Percentiles rank a stretch among this genome's conserved stretches.
Evolutionary conservation across 35 echinoderm and acorn worm genomes (phyloP).

Genomic region (Strongylocentrotus purpuratus): DNA sequence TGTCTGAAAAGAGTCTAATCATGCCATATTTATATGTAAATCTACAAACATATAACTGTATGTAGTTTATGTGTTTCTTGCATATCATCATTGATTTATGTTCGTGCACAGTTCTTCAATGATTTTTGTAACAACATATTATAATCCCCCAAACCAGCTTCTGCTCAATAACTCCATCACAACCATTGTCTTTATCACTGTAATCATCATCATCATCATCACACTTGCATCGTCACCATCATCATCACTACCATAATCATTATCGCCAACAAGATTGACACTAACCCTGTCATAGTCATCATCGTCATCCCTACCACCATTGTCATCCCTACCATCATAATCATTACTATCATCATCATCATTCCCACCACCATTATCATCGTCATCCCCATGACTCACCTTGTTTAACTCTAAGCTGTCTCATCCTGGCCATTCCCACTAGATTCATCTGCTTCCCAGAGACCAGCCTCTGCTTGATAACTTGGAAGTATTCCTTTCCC

Average conservation of each 20-base stretch:
- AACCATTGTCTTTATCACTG: background rate
- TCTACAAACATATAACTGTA: no score
- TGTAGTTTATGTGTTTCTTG: no score
- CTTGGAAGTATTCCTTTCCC: conserved; percentile 55
- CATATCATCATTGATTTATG: no score
- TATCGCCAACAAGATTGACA: background rate
- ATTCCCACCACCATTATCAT: conserved; percentile 60
- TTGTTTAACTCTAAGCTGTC: background rate
- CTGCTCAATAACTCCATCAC: background rate
- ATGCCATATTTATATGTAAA: no score
- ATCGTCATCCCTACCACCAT: background rate
- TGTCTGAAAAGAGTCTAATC: no score
- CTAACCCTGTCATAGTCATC: background rate
- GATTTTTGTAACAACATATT: no score
- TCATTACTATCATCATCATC: conserved; percentile 67
- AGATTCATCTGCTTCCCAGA: background rate
- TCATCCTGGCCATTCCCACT: background rate
- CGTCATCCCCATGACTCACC: background rate
- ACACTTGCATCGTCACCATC: no score
- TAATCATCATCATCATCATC: background rate
- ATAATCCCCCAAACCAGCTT: no score
- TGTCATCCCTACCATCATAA: conserved; percentile 27
- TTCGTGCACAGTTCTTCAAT: no score
- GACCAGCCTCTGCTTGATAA: conserved; percentile 42
- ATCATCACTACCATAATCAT: background rate